phyloP scores from a whole-genome alignment of 30 jellyfish, hydroid and myxozoan species.

The Mastigias papua region DNA sequence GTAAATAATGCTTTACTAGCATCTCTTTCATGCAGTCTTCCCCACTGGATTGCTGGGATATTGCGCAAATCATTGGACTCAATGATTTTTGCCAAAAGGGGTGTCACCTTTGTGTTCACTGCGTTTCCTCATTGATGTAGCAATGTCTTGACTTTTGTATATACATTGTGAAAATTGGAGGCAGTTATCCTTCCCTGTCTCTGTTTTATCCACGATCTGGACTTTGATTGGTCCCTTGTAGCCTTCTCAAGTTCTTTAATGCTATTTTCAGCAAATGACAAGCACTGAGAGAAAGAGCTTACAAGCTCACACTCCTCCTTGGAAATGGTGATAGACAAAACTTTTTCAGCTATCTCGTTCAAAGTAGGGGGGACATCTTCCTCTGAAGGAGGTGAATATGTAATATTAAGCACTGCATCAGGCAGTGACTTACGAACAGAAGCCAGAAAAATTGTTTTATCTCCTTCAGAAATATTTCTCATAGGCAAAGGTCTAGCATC shows the following conservation, averaged over 20 bases:
- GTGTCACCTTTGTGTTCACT: constrained; percentile 30
- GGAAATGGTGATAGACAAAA: constrained; percentile 2
- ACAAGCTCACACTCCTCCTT: constrained; percentile 26
- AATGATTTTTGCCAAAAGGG: constrained; percentile 30
- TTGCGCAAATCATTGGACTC: constrained; percentile 23
- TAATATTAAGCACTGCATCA: constrained; percentile 24
- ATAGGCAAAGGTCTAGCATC: constrained; percentile 36
- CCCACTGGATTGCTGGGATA: constrained; percentile 34
- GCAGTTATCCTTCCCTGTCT: constrained; percentile 50
- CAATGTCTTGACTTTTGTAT: constrained; percentile 24
- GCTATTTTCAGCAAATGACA: constrained; percentile 31
- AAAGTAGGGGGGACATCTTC: constrained; percentile 32
- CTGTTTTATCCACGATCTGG: not conserved
- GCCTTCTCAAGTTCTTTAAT: constrained; percentile 50
- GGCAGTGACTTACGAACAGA: constrained; percentile 32
- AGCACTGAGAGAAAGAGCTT: constrained; percentile 21
- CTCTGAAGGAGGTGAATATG: constrained; percentile 39
- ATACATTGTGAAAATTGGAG: constrained; percentile 11
- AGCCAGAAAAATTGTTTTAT: constrained; percentile 6
- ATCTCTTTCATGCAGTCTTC: constrained; percentile 31
- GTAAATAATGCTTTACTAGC: constrained; percentile 26
- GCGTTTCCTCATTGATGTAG: constrained; percentile 14
- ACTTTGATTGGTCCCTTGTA: constrained; percentile 33
- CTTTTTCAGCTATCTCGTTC: constrained; percentile 26
- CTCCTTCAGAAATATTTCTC: constrained; percentile 34